These are phyloP conservation scores for Argynnis bischoffii DNA, from an alignment of 2,888 invertebrate species.

Conservation along the genomic window DNA sequence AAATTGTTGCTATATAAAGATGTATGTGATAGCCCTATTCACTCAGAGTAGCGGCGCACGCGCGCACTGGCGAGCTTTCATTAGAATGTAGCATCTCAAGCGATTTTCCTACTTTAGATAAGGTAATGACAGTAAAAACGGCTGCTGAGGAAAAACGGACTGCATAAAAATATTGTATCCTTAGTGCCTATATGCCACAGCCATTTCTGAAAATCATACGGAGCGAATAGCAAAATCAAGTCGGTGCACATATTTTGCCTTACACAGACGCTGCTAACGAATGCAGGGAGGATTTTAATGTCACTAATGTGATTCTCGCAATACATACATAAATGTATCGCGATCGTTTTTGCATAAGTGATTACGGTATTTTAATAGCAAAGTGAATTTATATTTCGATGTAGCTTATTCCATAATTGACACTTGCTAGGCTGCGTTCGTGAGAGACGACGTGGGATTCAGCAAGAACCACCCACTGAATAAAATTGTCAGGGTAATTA, in stretches of 20 bases:
- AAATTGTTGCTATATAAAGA: not conserved
- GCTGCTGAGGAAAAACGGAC: constrained; percentile 69
- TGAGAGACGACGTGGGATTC: constrained; percentile 2
- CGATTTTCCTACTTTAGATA: constrained; percentile 81
- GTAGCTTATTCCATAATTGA: constrained; percentile 31
- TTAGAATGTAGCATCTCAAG: constrained; percentile 79
- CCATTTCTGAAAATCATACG: constrained; percentile 83
- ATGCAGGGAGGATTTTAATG: constrained; percentile 79
- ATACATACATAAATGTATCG: constrained; percentile 66
- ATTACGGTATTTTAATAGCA: constrained; percentile 46
- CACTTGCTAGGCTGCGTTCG: constrained; percentile 8
- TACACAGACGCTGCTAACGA: constrained; percentile 72
- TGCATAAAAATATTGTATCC: constrained; percentile 81
- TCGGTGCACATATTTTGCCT: constrained; percentile 77
- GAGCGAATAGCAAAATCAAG: constrained; percentile 70
- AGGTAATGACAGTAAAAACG: constrained; percentile 77
- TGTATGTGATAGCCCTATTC: constrained; percentile 53
- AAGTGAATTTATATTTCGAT: constrained; percentile 35
- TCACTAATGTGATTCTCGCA: constrained; percentile 74
- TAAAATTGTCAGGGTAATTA: not conserved
- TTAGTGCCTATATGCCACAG: constrained; percentile 70
- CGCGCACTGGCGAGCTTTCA: constrained; percentile 71
- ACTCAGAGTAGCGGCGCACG: constrained; percentile 73
- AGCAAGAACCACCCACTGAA: not conserved
- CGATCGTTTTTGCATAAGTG: constrained; percentile 56